Base-by-base conservation (phyloP, 2,888 invertebrate species). In the Lycophotia porphyrea region DNA sequence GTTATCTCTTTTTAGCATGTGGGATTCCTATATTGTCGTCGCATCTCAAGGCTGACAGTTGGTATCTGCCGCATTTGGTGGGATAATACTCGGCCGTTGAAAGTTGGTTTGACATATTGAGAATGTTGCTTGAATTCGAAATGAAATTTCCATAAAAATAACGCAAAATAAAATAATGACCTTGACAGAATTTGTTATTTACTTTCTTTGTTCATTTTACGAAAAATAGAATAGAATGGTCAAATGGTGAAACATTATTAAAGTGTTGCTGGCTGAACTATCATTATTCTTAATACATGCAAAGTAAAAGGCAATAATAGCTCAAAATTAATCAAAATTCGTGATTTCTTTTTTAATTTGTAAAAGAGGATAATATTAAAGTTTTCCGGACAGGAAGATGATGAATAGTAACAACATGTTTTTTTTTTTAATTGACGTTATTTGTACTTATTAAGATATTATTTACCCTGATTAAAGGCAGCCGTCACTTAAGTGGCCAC, bases 21-120 rank as follows among this genome's bases (percentile, higher is more conserved):
- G 0, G 0, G 0, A 1, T 64, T 67, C 75, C 27, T 63, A 64
- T 90, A 78, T 68, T 13, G 75, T 75, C 78, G 3, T 90, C 80
- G 90, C 90, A 42, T 52, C 39, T 80, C 86, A 83, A 79, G 72
- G 85, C 78, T 90, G 88, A 88, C 83, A 87, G 68, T 47, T 60
- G 5, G 11, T 5, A 66, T 52, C 82, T 49, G 80, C 88, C 84
- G 13, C 81, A 90, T 82, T 90, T 87, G 18, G 89, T 84, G 71
- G 92, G 84, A 0, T 91, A 87, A 75, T 88, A 89, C 31, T 78
- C 72, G 78, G 77, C 83, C 86, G 83, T 85, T 86, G 83, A 60
- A 84, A 82, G 78, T 47, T 58, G 27, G 58, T 80, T 85, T 87
- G 86, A 86, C 83, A 67, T 84, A 69, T 34, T 24, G 0, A n/a